Base-by-base conservation (phyloP, 2,888 invertebrate species). In the Drosophila mettleri region DNA sequence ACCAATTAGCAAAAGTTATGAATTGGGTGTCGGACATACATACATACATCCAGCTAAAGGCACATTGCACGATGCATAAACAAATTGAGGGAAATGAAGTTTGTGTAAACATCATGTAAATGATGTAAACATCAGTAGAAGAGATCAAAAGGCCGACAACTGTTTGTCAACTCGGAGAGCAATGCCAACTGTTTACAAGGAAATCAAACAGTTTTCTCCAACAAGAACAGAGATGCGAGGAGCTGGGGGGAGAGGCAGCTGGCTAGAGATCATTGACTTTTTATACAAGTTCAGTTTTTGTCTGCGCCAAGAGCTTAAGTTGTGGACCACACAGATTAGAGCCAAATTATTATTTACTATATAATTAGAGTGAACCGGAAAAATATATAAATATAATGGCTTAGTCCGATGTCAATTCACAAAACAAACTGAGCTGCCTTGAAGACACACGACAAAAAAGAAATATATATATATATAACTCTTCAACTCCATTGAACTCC, bases 161-260 rank as follows among this genome's bases (percentile, higher is more conserved):
- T 63, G 76, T 83, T 79, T 83, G 83, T 83, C 88, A 83, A 83
- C 87, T 62, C 60, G 65, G 53, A 29, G 16, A 34, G 55, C 45
- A 10, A n/a, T 31, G 36, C 45, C 24, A 33, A 33, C 46, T 79
- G 82, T 87, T 87, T 83, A 87, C 82, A 71, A 53, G 82, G 74
- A 87, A 83, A 85, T 78, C 85, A 87, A 80, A 86, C 60, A 73
- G 67, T n/a, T n/a, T n/a, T n/a, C n/a, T n/a, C n/a, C n/a, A n/a
- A n/a, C n/a, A n/a, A n/a, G 61, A 8, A 29, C 22, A 57, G 34
- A 10, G 14, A 46, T 1, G 18, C 27, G 18, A 18, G 20, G 48
- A 33, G 51, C 27, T 46, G n/a, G 16, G 10, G 29, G 20, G 36
- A 41, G 18, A 18, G 43, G 14, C 1, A 39, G 45, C 18, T 29